Conservation (phyloP, 2,888 invertebrate species). For the Nephrotoma flavescens region DNA sequence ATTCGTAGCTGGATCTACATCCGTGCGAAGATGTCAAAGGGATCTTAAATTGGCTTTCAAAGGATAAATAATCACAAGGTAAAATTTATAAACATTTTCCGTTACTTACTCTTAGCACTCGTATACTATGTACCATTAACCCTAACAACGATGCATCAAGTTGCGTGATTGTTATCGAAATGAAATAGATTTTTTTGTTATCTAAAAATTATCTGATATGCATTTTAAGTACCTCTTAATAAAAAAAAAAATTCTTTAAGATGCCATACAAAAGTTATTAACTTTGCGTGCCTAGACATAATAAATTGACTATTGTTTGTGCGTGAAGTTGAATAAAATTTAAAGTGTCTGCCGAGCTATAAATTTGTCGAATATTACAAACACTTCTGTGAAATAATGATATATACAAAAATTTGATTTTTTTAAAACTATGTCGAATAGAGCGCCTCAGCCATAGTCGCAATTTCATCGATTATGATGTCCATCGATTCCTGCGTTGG, state of each 20-base stretch:
- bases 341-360: not conserved
- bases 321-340: not conserved
- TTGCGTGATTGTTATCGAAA: not conserved
- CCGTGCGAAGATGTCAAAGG: too few relatives aligned
- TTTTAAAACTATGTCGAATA: not conserved
- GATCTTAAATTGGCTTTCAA: too few relatives aligned
- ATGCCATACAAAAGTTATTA: not conserved
- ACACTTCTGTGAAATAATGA: not conserved
- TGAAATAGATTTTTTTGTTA: not conserved
- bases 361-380: not conserved
- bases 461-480: conserved; percentile 46
- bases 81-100: too few relatives aligned
- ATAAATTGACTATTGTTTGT: not conserved
- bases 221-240: not conserved
- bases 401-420: not conserved
- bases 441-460: conserved; percentile 20
- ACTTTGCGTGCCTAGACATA: not conserved
- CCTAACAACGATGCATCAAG: too few relatives aligned
- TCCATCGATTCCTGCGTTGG: conserved; percentile 42
- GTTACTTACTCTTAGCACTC: too few relatives aligned
- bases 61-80: too few relatives aligned
- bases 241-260: not conserved
- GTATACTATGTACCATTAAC: too few relatives aligned
- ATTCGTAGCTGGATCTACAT: too few relatives aligned
- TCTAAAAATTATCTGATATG: not conserved